These are phyloP conservation scores for Tachuris rubrigastra DNA, from an alignment of 2,113 vertebrate genomes.

Conservation along the genomic window DNA sequence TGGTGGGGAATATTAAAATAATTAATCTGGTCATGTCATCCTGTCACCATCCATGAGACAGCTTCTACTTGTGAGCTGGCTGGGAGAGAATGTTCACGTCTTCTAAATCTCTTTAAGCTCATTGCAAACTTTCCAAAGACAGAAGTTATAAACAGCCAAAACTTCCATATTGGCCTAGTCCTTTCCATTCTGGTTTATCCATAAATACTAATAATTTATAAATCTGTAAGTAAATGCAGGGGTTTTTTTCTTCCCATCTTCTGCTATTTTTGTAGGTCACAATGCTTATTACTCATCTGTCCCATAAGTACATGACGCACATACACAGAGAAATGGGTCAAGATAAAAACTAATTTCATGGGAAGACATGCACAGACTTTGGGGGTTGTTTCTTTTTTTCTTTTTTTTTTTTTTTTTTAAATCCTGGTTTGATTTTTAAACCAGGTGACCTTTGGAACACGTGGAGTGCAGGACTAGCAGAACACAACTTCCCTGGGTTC, in stretches of 20 bases:
- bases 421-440: not conserved
- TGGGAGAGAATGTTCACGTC: not conserved
- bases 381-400: not conserved
- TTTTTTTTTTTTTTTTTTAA: not conserved
- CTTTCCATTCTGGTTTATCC: not conserved
- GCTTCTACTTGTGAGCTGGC: not conserved
- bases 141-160: not conserved
- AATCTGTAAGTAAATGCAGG: not conserved
- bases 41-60: accelerated
- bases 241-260: not conserved
- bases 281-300: not conserved
- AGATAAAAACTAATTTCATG: not conserved
- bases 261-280: not conserved
- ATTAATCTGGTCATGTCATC: not conserved
- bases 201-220: not conserved
- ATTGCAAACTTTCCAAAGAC: not conserved
- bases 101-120: not conserved
- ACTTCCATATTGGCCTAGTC: not conserved
- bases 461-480: not conserved
- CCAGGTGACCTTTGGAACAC: not conserved
- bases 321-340: not conserved
- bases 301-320: not conserved
- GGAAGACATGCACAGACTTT: not conserved
- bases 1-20: not conserved
- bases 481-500: not conserved